Evolutionary conservation across 2,888 invertebrate genomes (phyloP).

Genomic region (Amphipyra tragopoginis): DNA sequence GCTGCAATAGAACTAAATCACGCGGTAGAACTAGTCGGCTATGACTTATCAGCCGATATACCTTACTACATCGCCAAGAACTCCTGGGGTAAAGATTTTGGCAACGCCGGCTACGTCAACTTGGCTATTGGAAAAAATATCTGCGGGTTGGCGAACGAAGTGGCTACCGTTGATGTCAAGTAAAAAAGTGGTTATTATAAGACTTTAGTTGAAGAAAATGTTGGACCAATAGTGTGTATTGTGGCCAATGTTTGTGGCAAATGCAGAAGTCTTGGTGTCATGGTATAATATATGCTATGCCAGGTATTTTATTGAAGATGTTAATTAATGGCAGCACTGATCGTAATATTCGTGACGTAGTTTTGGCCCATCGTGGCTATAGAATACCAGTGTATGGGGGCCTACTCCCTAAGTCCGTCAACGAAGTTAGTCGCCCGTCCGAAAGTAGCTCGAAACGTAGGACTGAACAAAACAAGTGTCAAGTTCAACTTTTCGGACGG

Average conservation of each 20-base stretch:
- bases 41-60: constrained; percentile 92
- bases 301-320: no score
- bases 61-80: constrained; percentile 96
- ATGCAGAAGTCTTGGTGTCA: not conserved
- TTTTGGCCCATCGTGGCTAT: no score
- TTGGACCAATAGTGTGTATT: not conserved
- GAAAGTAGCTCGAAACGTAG: no score
- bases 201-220: not conserved
- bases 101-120: constrained; percentile 93
- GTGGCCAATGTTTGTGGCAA: not conserved
- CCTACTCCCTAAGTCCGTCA: no score
- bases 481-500: no score
- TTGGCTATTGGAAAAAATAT: constrained; percentile 93
- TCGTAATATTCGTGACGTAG: no score
- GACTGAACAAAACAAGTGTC: no score
- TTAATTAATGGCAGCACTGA: no score
- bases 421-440: no score
- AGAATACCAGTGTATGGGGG: no score
- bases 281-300: no score
- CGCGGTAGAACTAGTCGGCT: constrained; percentile 95
- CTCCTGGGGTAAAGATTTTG: constrained; percentile 95
- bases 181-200: constrained; percentile 15
- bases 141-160: constrained; percentile 94
- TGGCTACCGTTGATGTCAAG: constrained; percentile 89
- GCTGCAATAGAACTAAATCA: constrained; percentile 92